Base-by-base conservation (phyloP, 2,113 vertebrate species). In the Dipodomys stephensi region DNA sequence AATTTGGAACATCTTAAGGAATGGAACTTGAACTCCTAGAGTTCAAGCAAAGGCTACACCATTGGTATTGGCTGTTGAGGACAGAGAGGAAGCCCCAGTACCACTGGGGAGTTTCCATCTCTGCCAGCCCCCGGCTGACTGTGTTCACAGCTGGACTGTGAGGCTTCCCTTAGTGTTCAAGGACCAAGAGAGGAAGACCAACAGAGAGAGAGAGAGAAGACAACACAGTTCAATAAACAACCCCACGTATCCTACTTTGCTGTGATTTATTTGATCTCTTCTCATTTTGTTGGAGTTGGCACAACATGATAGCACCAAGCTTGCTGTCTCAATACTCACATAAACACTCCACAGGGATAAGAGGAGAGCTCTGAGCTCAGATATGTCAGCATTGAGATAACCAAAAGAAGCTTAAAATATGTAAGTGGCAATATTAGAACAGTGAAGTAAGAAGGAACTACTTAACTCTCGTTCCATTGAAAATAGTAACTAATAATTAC, bases 271-370 rank as follows among this genome's bases (percentile, higher is more conserved):
- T 87, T 95, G 49, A 65, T 79, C 62, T 68, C 62, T 67, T 73
- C 78, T 72, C 86, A 62, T 95, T 96, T 88, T 95, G 94, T 95
- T 96, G 90, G 87, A 97, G 95, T 95, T 90, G 91, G 77, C 79
- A 7, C 83, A 65, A 95, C 83, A 72, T 27, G 77, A 87, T 32
- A 90, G 49, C 12, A 84, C 57, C 44, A 49, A 44, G 80, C 62
- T 94, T 96, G 74, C 86, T 95, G 94, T 96, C 96, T 95, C 85
- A 88, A 86, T 27, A 44, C 35, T 88, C 82, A 92, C 79, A 91
- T 72, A 62, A 95, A 93, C 93, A 89, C 92, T 87, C 92, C 78
- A 72, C 82, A 77, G 82, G 80, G 72, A 93, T 71, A 68, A 96
- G 95, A 96, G 73, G 57, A 82, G 62, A 44, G 20, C 23, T 95